Base-by-base conservation (phyloP, 2,113 vertebrate species). In the Labeo catla region DNA sequence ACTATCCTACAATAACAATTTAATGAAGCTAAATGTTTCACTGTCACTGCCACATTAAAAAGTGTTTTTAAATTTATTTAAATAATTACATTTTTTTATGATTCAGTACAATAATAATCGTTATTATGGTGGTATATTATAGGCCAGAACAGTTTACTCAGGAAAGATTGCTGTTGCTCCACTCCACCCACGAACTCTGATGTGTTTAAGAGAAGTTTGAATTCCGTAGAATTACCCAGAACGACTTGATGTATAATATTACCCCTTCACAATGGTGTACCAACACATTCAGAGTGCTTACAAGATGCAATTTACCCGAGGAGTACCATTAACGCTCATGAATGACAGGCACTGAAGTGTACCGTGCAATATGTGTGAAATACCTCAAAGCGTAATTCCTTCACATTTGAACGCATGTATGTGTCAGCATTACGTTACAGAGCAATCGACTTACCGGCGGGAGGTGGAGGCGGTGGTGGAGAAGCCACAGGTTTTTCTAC, bases 381-480 rank as follows among this genome's bases (percentile, higher is more conserved):
- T 12, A 47, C 21, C 6, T 61, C 11, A 52, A 36, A 21, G 34
- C 2, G 28, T 43, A 21, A 34, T 79, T 79, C 76, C 39, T 39
- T 39, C 57, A 59, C 57, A 8, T 57, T 59, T 59, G 39, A 57
- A 81, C 39, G 5, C 68, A 45, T 21, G 39, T 39, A 47, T 19
- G 23, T 66, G 43, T 8, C 70, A 52, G 2, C 52, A 23, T 74
- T 6, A 8, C 47, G 4, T 23, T 49, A 34, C n/a, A 43, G 2
- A 49, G 39, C 68, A 54, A 45, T 19, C 59, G 78, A 93, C 94
- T 94, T 88, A 95, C 94, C 93, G 16, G 86, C 50, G 66, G 88
- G 88, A 85, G 87, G 65, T 70, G 91, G 84, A 66, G 90, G 87
- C 52, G 76, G 47, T 11, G 72, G 36, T 47, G 70, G 39, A 6